Conservation (phyloP, 2,888 invertebrate genomes). For the Hedychridium roseum region DNA sequence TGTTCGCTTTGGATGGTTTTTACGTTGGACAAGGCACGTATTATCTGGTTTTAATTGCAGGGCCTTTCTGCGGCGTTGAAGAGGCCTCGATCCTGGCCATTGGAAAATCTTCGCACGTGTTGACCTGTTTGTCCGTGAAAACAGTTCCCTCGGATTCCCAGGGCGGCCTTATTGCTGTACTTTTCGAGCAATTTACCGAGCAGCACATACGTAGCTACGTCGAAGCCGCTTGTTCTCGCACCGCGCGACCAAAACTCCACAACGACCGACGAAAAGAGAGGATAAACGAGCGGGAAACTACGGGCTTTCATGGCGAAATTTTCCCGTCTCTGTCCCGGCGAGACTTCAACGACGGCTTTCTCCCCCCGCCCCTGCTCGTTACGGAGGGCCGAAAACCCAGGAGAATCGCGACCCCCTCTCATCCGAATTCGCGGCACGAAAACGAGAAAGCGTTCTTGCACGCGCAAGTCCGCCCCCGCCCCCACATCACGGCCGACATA, state of each 20-base stretch:
- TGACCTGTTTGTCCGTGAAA: slow-evolving; percentile 9
- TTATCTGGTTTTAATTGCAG: too few relatives aligned
- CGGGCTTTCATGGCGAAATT: slow-evolving; percentile 28
- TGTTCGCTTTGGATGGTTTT: too few relatives aligned
- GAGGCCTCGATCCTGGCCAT: too few relatives aligned
- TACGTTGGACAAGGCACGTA: too few relatives aligned
- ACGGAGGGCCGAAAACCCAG: slow-evolving; percentile 11
- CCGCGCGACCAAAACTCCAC: too few relatives aligned
- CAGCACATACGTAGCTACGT: slow-evolving; percentile 14
- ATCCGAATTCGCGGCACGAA: slow-evolving; percentile 30
- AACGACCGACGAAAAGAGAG: too few relatives aligned
- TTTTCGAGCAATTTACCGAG: slow-evolving; percentile 30
- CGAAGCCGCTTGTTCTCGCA: slow-evolving; percentile 16
- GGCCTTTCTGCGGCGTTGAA: too few relatives aligned
- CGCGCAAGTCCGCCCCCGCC: too few relatives aligned
- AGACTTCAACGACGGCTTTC: slow-evolving; percentile 25
- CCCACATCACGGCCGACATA: too few relatives aligned
- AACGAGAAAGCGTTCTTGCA: too few relatives aligned
- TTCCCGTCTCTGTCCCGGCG: slow-evolving; percentile 16
- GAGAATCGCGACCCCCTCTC: slow-evolving; percentile 11
- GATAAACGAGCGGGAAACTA: slow-evolving; percentile 17
- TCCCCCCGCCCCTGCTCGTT: slow-evolving; percentile 2
- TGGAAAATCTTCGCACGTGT: too few relatives aligned
- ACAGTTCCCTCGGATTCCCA: too few relatives aligned
- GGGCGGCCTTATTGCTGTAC: slow-evolving; percentile 31